Evolutionary conservation across 2,797 vertebrate species (phyloP).

Genomic region (Macroramphosus scolopax): DNA sequence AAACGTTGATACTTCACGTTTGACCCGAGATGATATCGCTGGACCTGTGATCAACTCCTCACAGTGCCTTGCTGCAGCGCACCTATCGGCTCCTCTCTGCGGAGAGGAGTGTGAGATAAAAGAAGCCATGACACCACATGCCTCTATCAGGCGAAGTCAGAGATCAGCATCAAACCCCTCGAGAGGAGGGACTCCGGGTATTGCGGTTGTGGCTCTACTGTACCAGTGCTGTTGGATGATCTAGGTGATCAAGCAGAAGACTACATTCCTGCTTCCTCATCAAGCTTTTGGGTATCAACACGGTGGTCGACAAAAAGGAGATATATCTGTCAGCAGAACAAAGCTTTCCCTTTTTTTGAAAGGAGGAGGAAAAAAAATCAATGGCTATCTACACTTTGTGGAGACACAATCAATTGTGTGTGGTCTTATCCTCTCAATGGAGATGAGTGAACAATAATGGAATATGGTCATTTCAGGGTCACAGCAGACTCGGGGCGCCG

Average conservation of each 20-base stretch:
- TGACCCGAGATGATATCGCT: constrained; percentile 66
- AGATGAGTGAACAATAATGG: constrained; percentile 65
- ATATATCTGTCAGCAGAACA: constrained; percentile 47
- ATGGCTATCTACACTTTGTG: constrained; percentile 56
- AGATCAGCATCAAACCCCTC: constrained; percentile 44
- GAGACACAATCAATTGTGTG: constrained; percentile 55
- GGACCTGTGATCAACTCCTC: constrained; percentile 48
- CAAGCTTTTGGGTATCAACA: constrained; percentile 24
- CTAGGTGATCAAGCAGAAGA: constrained; percentile 28
- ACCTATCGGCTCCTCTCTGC: constrained; percentile 30
- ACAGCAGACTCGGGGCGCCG: constrained; percentile 46
- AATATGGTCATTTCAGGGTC: constrained; percentile 67
- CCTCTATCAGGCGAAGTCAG: constrained; percentile 52
- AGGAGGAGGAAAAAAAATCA: constrained; percentile 52
- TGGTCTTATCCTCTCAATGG: constrained; percentile 50
- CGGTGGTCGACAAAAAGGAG: constrained; percentile 33
- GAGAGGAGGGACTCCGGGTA: too few species aligned
- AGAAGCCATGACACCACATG: constrained; percentile 44
- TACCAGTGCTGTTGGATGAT: constrained; percentile 3
- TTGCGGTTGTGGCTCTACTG: too few species aligned
- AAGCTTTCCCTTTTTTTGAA: constrained; percentile 39
- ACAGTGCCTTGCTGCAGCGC: constrained; percentile 2
- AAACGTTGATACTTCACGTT: constrained; percentile 51
- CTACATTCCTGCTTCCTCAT: constrained; percentile 12
- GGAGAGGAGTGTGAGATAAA: constrained; percentile 54